Base-by-base conservation (phyloP, 2,888 invertebrate genomes). In the Mechanitis messenoides region DNA sequence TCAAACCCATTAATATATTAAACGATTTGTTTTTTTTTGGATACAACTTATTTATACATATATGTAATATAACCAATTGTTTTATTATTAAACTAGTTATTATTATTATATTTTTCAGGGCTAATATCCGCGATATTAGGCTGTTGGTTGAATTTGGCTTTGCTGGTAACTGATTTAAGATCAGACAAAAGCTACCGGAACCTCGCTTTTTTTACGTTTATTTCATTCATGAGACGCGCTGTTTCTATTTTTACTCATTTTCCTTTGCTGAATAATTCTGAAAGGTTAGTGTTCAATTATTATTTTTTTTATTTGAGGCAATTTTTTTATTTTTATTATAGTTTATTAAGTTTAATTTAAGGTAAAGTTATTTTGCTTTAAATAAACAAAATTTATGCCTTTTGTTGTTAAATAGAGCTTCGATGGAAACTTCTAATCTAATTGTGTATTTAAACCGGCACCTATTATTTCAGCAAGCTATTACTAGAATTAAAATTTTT, bases 111-210 rank as follows among this genome's bases (percentile, higher is more conserved):
- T 60, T 80, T 28, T 80, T 68, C 75, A 85, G 85, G 82, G 7
- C 45, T 74, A 4, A 58, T 82, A 28, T 79, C 79, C n/a, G 65
- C 75, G 42, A 59, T 75, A 3, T 63, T 79, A 4, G 74, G 76
- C 59, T 60, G 72, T 54, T 83, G 80, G 80, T 58, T 83, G 60
- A 79, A 74, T 59, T 60, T 74, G 54, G 70, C 71, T 50, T 69
- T 84, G 11, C 65, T 79, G 50, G 65, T 73, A 45, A 75, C 78
- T 5, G 73, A 69, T 62, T 72, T 85, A 61, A 71, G 74, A 56
- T 64, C 68, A 55, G 76, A 83, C 65, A 68, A 71, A 9, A 87
- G 85, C 71, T 90, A 90, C 71, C 76, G 85, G 33, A 80, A 87
- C 68, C 72, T 91, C 56, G 74, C 84, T 33, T 85, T 83, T 68